Conservation (phyloP, 2,797 vertebrate species). For the Peromyscus nudipes region DNA sequence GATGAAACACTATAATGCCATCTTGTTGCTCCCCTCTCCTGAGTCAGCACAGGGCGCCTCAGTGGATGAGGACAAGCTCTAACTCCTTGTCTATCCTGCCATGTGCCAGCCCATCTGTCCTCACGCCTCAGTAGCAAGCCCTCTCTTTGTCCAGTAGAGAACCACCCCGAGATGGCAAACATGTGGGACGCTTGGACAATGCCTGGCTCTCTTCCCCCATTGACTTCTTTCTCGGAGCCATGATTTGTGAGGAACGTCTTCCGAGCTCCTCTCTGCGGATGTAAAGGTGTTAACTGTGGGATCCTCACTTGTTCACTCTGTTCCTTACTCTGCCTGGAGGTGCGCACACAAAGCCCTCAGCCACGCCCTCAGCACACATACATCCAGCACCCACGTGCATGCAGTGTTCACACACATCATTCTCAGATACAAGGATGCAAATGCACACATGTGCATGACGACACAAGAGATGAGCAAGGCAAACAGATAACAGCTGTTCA, state of each 20-base stretch:
- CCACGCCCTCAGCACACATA: background rate
- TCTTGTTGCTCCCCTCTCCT: background rate
- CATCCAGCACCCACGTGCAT: no score
- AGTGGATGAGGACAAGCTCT: background rate
- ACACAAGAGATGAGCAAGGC: background rate
- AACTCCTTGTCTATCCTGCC: background rate
- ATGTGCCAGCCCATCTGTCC: conserved; percentile 58
- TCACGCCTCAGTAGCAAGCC: background rate
- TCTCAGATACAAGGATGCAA: background rate
- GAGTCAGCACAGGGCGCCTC: background rate
- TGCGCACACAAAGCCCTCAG: no score
- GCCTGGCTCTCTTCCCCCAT: background rate
- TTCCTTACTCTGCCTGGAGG: background rate
- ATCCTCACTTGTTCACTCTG: background rate
- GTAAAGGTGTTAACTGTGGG: background rate
- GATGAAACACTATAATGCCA: conserved; percentile 5
- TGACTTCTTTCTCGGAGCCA: conserved; percentile 15
- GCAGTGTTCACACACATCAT: background rate
- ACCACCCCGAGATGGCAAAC: background rate
- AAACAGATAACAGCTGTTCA: background rate
- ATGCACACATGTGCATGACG: background rate
- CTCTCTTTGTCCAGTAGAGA: conserved; percentile 6
- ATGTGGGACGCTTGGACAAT: background rate
- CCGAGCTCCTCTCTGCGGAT: background rate
- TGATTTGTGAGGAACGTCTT: background rate